Conservation (phyloP, 2,797 vertebrate species). For the Microctenopoma steveboyesi region DNA sequence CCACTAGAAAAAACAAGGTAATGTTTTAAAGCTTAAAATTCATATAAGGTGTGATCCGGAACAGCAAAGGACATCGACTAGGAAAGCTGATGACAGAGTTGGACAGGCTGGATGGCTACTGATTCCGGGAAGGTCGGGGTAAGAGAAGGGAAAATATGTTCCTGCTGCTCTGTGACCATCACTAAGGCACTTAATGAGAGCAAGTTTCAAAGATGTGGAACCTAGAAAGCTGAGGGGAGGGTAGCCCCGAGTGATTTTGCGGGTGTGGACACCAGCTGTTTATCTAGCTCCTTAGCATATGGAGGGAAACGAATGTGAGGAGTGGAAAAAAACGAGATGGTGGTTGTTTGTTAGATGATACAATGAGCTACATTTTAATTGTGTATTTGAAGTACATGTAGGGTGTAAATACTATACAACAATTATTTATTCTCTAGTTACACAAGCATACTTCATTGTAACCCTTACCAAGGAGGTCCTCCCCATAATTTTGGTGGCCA, state of each 20-base stretch:
- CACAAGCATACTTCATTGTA: background rate
- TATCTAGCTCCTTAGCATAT: conserved; percentile 23
- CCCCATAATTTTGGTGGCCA: conserved; percentile 86
- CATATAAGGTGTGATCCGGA: conserved; percentile 9
- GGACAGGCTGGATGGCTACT: conserved; percentile 27
- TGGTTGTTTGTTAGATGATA: conserved; percentile 8
- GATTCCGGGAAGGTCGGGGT: conserved; percentile 33
- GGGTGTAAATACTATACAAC: background rate
- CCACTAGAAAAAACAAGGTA: conserved; percentile 83
- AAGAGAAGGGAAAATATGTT: conserved; percentile 53
- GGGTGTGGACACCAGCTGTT: conserved; percentile 55
- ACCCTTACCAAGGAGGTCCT: conserved; percentile 88
- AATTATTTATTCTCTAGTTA: background rate
- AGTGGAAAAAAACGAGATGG: conserved; percentile 2
- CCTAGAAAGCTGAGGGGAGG: conserved; percentile 25
- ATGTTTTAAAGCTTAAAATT: conserved; percentile 16
- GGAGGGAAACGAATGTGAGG: conserved; percentile 8
- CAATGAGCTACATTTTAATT: background rate
- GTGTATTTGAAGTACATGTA: background rate
- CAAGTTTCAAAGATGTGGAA: conserved; percentile 48
- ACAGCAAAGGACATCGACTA: conserved; percentile 1
- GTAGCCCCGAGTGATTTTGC: conserved; percentile 35
- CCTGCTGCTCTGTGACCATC: conserved; percentile 37
- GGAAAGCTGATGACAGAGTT: conserved; percentile 2
- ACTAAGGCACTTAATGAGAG: conserved; percentile 48